Evolutionary conservation across 2,888 invertebrate species (phyloP), one percentile per base, ranked within the genome.

Genomic region (Nomada flava): DNA sequence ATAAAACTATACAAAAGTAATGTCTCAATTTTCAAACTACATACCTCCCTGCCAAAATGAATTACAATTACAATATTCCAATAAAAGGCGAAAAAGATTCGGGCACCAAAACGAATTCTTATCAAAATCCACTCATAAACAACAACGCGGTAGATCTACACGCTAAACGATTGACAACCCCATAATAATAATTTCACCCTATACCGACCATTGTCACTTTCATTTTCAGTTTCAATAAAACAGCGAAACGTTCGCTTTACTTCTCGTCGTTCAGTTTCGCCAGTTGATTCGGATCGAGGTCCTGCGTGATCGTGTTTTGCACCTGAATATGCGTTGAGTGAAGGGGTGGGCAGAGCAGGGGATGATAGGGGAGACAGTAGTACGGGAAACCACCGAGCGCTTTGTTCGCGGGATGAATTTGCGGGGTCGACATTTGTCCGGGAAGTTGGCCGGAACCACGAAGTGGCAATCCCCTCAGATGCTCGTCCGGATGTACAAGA

Each of bases 401-500:
- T 90, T 93, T 93, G 87, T 90, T 91, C 78, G 91, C 88, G 53
- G 91, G 91, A 85, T 93, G 92, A 82, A 92, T 89, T 82, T 92
- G 93, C 74, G 92, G 88, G 74, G 89, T 88, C 55, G 90, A 84
- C 65, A 92, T 90, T 88, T 92, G 92, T 55, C 91, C 92, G 68
- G 92, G 90, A 85, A 92, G 89, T 86, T 92, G 93, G 26, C 90
- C 86, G 59, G 92, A 86, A 74, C 90, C 89, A 57, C 92, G 92
- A 79, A 92, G 86, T 72, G 92, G 92, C 73, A 93, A 86, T 83
- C 92, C 92, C 88, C 93, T 86, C 82, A 92, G 89, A 88, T 93
- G 93, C 76, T 93, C 93, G 75, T 93, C 93, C 50, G 93, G 93
- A 86, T 93, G 93, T 0, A 98, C 98, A 72, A 98, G 94, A 0